A percentile compares a stretch with the other conserved stretches of the same genome.
Evolutionary conservation across 1,140 invertebrate species (phyloP).

Genomic region (Ectropis grisescens): DNA sequence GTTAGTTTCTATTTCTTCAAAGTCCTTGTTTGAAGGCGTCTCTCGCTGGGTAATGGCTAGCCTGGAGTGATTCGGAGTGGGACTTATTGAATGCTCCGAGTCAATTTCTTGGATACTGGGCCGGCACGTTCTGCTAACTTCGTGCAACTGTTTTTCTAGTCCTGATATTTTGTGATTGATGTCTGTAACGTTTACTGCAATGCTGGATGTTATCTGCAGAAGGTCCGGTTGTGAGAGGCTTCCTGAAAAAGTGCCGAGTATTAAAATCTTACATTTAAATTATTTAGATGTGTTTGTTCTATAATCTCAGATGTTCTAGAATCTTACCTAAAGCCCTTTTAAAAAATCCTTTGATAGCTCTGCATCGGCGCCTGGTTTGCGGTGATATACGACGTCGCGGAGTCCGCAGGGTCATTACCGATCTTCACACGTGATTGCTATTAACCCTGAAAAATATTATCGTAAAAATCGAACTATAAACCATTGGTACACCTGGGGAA

Average conservation of each 20-base stretch:
- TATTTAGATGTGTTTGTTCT: not conserved
- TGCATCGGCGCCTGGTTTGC: constrained; percentile 39
- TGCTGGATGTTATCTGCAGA: constrained; percentile 39
- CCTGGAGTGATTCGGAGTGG: too few species aligned
- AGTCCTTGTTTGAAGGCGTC: too few species aligned
- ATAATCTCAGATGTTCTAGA: too few species aligned
- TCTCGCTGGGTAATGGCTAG: too few species aligned
- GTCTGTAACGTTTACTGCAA: constrained; percentile 36
- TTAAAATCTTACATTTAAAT: not conserved
- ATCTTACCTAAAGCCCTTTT: constrained; percentile 35
- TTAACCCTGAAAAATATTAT: too few species aligned
- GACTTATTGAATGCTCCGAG: too few species aligned
- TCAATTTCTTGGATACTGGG: too few species aligned
- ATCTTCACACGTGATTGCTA: not conserved
- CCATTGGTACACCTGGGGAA: too few species aligned
- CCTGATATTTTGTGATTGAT: constrained; percentile 40
- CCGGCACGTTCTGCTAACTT: constrained; percentile 36
- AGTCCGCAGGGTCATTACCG: constrained; percentile 44
- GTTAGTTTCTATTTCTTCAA: constrained; percentile 26
- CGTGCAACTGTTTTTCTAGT: constrained; percentile 38
- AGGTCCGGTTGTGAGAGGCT: constrained; percentile 32
- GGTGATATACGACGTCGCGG: constrained; percentile 52
- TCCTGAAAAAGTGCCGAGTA: constrained; percentile 22
- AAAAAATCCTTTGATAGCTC: constrained; percentile 43
- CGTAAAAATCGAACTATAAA: too few species aligned